A percentile compares a stretch with the other conserved stretches of the same genome.
phyloP scores from a whole-genome alignment of 2,888 invertebrate genomes.

The Drosophila infuscata region DNA sequence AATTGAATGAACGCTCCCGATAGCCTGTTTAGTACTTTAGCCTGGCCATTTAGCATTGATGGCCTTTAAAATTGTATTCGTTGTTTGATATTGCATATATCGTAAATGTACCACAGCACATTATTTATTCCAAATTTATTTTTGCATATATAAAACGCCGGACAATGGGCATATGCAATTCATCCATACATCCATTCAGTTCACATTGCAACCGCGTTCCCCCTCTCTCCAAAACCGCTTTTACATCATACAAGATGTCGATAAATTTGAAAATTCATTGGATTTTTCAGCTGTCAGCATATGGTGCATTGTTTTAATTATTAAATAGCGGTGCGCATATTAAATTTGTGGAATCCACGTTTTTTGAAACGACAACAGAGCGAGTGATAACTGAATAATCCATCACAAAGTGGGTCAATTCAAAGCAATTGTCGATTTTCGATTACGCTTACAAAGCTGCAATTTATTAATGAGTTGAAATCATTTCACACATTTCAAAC shows the following conservation, averaged over 20 bases:
- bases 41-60: constrained; percentile 2
- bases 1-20: constrained; percentile 63
- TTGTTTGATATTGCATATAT: constrained; percentile 13
- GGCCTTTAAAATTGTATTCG: constrained; percentile 11
- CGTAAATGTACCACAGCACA: constrained; percentile 29
- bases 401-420: not conserved
- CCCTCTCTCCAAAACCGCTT: not conserved
- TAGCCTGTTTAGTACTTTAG: constrained; percentile 30
- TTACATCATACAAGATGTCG: constrained; percentile 1
- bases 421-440: not conserved
- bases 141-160: constrained; percentile 19
- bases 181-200: not conserved
- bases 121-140: constrained; percentile 43
- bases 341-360: constrained; percentile 16
- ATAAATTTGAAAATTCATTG: constrained; percentile 68
- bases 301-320: constrained; percentile 45
- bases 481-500: not conserved
- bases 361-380: not conserved
- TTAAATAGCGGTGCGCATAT: constrained; percentile 35
- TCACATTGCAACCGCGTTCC: not conserved
- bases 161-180: constrained; percentile 5
- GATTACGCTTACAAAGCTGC: not conserved
- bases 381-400: not conserved
- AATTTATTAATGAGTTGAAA: not conserved
- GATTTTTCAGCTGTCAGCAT: constrained; percentile 38